These are phyloP conservation scores for Epizoanthus illoricatus DNA, from an alignment of 92 coral and sea anemone species.

Conservation along the genomic window DNA sequence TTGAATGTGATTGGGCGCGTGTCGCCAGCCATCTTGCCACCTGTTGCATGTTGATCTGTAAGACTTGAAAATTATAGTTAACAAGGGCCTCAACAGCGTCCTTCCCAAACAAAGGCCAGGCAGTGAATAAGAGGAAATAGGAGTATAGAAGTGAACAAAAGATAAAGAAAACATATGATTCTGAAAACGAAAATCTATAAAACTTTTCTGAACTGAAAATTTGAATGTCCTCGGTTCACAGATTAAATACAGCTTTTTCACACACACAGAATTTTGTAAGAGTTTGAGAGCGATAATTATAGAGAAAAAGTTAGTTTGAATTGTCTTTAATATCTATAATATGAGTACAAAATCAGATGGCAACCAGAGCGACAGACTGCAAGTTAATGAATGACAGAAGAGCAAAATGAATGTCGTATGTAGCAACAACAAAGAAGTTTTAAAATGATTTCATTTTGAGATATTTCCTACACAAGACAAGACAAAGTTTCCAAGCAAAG, in stretches of 20 bases:
- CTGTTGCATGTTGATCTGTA: constrained; percentile 33
- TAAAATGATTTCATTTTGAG: background rate
- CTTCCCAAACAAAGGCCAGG: constrained; percentile 11
- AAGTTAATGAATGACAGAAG: background rate
- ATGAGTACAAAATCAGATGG: background rate
- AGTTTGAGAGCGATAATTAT: background rate
- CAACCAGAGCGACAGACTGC: background rate
- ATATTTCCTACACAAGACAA: background rate
- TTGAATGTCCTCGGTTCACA: background rate
- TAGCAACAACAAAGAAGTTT: constrained; percentile 3
- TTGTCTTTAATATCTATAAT: background rate
- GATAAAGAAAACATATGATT: background rate
- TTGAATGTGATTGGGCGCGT: constrained; percentile 36
- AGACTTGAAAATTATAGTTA: constrained; percentile 37
- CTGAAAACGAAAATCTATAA: background rate
- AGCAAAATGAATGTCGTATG: background rate
- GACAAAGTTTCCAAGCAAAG: background rate
- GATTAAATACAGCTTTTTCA: background rate
- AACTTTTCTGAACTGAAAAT: constrained; percentile 1
- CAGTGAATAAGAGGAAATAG: constrained; percentile 23
- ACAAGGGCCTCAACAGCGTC: background rate
- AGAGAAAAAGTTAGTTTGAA: background rate
- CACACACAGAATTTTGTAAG: background rate
- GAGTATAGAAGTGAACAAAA: constrained; percentile 15
- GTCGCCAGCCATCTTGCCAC: constrained; percentile 19